phyloP scores from a whole-genome alignment of 1,140 invertebrate species.

The Bombus cullumanus region DNA sequence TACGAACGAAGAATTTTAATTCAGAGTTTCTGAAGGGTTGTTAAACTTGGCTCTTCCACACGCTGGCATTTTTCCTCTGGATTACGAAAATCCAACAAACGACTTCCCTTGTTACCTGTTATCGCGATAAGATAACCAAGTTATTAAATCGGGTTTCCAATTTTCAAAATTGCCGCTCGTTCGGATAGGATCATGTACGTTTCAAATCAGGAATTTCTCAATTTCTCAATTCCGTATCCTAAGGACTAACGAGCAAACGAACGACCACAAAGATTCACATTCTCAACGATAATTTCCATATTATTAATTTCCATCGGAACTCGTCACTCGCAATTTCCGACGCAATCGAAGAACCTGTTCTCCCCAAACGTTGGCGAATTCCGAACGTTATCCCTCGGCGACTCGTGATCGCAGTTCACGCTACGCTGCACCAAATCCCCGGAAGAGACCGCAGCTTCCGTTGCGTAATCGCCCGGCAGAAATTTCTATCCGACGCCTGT shows the following conservation, averaged over 20 bases:
- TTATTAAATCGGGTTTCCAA: background rate
- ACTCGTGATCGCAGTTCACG: background rate
- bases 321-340: background rate
- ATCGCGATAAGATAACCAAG: background rate
- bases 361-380: background rate
- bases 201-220: too few species aligned
- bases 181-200: too few species aligned
- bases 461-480: slow-evolving; percentile 16
- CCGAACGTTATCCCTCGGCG: background rate
- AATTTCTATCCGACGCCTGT: background rate
- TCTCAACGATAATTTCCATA: too few species aligned
- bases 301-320: background rate
- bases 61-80: background rate
- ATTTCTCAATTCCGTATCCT: too few species aligned
- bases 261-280: too few species aligned
- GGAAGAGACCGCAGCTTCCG: background rate
- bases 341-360: background rate
- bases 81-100: background rate
- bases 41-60: background rate
- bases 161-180: too few species aligned
- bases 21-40: background rate
- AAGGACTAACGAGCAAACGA: too few species aligned
- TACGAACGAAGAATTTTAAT: background rate
- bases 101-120: background rate
- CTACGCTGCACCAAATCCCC: background rate